Conservation (phyloP, 2,888 invertebrate species). For the Diarsia brunnea region DNA sequence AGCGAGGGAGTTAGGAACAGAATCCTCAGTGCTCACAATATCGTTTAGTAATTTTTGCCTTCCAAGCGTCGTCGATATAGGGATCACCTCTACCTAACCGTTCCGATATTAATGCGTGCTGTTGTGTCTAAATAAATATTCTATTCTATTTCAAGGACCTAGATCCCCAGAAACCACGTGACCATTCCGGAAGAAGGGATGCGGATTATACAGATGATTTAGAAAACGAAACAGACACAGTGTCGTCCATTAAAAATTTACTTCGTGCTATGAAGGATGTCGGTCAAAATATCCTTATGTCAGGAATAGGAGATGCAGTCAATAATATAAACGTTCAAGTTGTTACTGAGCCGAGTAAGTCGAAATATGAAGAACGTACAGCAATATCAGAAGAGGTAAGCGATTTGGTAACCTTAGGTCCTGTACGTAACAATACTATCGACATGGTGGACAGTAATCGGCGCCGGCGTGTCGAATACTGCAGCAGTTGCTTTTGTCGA, state of each 20-base stretch:
- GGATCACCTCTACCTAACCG: no score
- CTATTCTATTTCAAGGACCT: not conserved
- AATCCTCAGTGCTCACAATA: no score
- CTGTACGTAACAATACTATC: no score
- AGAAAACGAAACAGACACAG: no score
- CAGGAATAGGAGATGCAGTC: not conserved
- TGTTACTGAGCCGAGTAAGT: not conserved
- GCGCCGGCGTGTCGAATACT: no score
- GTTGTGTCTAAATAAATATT: not conserved
- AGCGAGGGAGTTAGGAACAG: no score
- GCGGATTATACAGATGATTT: not conserved
- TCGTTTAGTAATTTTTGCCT: no score
- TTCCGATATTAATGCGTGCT: not conserved
- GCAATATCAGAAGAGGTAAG: not conserved
- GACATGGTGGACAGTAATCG: no score
- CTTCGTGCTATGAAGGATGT: not conserved
- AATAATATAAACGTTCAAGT: constrained; percentile 12
- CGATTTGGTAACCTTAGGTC: not conserved
- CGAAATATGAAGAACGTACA: not conserved
- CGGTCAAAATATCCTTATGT: not conserved
- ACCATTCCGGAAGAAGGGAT: not conserved
- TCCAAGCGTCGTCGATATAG: no score
- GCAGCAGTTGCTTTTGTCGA: no score
- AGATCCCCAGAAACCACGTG: not conserved
- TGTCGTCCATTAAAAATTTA: not conserved